Evolutionary conservation across 2,888 invertebrate genomes (phyloP).

Genomic region (Leucozona laternaria): DNA sequence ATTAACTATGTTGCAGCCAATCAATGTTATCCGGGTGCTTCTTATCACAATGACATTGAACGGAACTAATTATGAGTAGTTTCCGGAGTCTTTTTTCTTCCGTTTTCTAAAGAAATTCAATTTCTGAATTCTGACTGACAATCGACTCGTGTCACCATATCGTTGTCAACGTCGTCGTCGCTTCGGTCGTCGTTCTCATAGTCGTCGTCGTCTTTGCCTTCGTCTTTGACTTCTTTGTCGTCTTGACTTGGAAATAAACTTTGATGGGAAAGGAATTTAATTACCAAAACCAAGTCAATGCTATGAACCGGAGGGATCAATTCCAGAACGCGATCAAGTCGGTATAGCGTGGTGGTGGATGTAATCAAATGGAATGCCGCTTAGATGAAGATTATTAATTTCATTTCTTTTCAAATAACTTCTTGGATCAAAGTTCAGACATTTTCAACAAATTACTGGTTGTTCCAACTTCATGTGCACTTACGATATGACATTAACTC

Average conservation of each 20-base stretch:
- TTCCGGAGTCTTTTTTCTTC: conserved; percentile 49
- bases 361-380: conserved; percentile 46
- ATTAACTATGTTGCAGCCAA: conserved; percentile 54
- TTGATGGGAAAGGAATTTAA: conserved; percentile 70
- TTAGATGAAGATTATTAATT: conserved; percentile 63
- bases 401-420: conserved; percentile 63
- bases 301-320: conserved; percentile 24
- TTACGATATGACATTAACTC: conserved; percentile 3
- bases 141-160: conserved; percentile 28
- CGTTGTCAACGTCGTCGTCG: background rate
- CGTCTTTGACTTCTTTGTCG: background rate
- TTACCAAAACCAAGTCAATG: conserved; percentile 45
- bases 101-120: conserved; percentile 41
- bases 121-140: conserved; percentile 62
- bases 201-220: background rate
- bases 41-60: conserved; percentile 71
- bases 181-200: background rate
- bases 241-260: conserved; percentile 43
- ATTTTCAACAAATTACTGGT: conserved; percentile 50
- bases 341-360: background rate
- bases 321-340: conserved; percentile 2
- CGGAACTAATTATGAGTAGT: conserved; percentile 76
- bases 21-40: conserved; percentile 55
- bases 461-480: conserved; percentile 14
- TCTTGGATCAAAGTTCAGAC: conserved; percentile 67